phyloP scores from a whole-genome alignment of 2,888 invertebrate species.

The Sarcophaga subvicina region DNA sequence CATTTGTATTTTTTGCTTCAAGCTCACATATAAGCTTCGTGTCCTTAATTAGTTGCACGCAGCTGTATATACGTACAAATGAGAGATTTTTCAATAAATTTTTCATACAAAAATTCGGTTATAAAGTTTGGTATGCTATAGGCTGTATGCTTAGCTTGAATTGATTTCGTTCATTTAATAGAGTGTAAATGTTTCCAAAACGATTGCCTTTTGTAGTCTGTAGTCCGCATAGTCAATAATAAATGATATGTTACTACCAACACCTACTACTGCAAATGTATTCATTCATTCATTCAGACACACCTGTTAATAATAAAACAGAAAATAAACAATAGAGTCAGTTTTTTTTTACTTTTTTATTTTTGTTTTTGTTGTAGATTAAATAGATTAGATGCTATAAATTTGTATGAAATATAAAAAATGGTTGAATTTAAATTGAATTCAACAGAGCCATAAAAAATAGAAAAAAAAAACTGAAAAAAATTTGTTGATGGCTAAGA shows the following conservation, averaged over 20 bases:
- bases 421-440: no score
- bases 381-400: no score
- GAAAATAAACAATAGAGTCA: not conserved
- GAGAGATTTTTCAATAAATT: not conserved
- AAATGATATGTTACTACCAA: not conserved
- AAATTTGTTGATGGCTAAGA: no score
- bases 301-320: conserved; percentile 23
- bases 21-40: no score
- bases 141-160: no score
- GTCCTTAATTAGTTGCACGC: no score
- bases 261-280: conserved; percentile 1
- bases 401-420: no score
- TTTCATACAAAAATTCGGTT: not conserved
- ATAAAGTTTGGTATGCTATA: not conserved
- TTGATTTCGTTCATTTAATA: not conserved
- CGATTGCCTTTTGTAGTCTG: not conserved
- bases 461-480: no score
- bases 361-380: no score
- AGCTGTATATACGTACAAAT: not conserved
- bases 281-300: conserved; percentile 6
- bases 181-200: not conserved
- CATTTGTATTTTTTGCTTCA: no score
- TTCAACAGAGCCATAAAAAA: no score
- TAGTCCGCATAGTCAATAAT: not conserved
- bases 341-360: no score